Evolutionary conservation across 2,113 vertebrate genomes (phyloP).

Genomic region (Channa maculata): DNA sequence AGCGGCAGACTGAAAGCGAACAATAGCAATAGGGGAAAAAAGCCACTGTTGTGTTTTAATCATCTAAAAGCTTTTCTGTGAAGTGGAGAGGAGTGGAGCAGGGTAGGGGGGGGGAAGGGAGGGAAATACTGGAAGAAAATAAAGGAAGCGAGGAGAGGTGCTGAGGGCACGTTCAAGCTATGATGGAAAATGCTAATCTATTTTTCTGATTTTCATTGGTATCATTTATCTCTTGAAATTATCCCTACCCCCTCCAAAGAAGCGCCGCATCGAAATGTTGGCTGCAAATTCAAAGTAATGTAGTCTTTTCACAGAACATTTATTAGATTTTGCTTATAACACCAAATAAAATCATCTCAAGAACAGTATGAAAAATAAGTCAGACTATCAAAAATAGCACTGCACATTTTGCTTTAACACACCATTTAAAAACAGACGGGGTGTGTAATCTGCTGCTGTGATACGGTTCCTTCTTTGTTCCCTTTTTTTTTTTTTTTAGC

Average conservation of each 20-base stretch:
- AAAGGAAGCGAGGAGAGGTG: constrained; percentile 12
- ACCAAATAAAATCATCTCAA: neutral
- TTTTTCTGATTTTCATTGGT: neutral
- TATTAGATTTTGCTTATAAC: neutral
- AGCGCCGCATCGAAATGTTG: neutral
- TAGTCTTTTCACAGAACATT: neutral
- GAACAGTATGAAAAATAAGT: neutral
- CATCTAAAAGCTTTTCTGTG: constrained; percentile 70
- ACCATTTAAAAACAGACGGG: neutral
- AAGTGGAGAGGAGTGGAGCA: constrained; percentile 17
- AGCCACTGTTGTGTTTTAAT: constrained; percentile 60
- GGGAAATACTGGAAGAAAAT: constrained; percentile 13
- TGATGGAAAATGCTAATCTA: constrained; percentile 24
- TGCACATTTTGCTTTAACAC: neutral
- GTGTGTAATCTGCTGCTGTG: constrained; percentile 19
- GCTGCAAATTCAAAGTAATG: constrained; percentile 3
- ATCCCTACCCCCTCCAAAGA: neutral
- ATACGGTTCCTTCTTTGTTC: constrained; percentile 29
- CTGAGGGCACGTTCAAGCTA: neutral
- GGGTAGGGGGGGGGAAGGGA: constrained; percentile 15
- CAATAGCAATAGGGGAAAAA: constrained; percentile 37
- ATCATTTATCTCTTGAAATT: constrained; percentile 9
- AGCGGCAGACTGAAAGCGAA: constrained; percentile 31
- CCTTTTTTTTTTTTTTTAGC: constrained; percentile 59
- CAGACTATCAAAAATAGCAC: neutral